phyloP scores from a whole-genome alignment of 2,888 invertebrate species.

The Lysandra coridon region DNA sequence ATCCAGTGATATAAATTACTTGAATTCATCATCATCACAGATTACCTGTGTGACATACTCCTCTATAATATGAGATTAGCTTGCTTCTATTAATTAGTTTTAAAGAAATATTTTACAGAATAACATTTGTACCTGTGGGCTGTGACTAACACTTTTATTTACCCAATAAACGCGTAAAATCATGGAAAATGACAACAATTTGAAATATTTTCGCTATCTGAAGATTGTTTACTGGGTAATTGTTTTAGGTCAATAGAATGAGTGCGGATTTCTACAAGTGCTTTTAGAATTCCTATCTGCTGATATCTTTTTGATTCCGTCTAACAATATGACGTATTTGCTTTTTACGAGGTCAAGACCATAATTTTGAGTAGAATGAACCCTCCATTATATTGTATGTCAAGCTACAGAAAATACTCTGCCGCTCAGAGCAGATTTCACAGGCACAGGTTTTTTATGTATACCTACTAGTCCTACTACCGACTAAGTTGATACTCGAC shows the following conservation, averaged over 20 bases:
- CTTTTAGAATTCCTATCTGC: not conserved
- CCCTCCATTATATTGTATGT: no score
- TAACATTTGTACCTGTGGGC: not conserved
- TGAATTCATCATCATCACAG: no score
- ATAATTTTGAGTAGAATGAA: not conserved
- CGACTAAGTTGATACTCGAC: no score
- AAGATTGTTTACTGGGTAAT: not conserved
- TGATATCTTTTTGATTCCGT: not conserved
- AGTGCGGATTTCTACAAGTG: not conserved
- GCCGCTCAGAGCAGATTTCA: no score
- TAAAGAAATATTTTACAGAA: not conserved
- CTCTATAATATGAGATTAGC: no score
- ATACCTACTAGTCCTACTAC: no score
- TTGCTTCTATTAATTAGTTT: not conserved
- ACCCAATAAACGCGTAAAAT: not conserved
- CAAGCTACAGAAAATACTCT: no score
- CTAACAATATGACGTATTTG: not conserved
- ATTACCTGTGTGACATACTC: no score
- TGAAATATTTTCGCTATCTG: slow-evolving; percentile 17
- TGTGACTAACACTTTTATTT: no score
- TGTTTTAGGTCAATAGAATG: slow-evolving; percentile 13
- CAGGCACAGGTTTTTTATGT: no score
- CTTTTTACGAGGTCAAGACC: not conserved
- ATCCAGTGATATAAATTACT: no score
- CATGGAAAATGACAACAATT: not conserved